These are phyloP conservation scores for Nipponia nippon DNA, from an alignment of 2,113 vertebrate genomes.

Conservation along the genomic window DNA sequence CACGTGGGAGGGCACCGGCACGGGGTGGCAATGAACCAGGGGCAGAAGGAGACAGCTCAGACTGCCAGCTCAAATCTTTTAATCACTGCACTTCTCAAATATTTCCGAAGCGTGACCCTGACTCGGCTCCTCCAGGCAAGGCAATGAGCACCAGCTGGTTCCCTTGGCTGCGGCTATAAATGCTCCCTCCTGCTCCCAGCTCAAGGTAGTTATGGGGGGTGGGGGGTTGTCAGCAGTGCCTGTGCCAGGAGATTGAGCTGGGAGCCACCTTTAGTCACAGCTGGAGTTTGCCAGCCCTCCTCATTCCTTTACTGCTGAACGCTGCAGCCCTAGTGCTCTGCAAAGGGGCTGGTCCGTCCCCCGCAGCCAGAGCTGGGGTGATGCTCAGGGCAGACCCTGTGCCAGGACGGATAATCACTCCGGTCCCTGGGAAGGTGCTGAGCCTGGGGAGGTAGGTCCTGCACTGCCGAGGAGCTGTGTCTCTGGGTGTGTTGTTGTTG, in stretches of 20 bases:
- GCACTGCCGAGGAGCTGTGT: not conserved
- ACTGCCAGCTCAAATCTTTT: not conserved
- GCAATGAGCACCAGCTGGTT: not conserved
- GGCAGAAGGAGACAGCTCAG: not conserved
- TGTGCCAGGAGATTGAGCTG: not conserved
- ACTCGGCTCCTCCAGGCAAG: not conserved
- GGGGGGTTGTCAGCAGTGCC: not conserved
- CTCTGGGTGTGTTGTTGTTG: not conserved
- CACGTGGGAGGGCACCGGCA: not conserved
- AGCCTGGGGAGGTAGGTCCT: not conserved
- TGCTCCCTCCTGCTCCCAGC: not conserved
- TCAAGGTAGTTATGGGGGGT: not conserved
- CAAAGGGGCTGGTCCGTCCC: not conserved
- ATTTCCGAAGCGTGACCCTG: not conserved
- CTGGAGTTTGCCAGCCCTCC: not conserved
- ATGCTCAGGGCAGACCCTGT: not conserved
- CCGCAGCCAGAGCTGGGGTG: accelerated
- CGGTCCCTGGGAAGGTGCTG: accelerated
- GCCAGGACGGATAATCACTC: not conserved
- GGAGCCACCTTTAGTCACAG: not conserved
- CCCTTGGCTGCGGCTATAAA: not conserved
- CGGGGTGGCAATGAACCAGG: accelerated
- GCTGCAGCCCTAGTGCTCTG: not conserved
- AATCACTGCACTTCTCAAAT: not conserved
- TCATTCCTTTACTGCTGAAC: not conserved